Conservation (phyloP, 1,140 invertebrate species). For the Pachypsylla venusta region DNA sequence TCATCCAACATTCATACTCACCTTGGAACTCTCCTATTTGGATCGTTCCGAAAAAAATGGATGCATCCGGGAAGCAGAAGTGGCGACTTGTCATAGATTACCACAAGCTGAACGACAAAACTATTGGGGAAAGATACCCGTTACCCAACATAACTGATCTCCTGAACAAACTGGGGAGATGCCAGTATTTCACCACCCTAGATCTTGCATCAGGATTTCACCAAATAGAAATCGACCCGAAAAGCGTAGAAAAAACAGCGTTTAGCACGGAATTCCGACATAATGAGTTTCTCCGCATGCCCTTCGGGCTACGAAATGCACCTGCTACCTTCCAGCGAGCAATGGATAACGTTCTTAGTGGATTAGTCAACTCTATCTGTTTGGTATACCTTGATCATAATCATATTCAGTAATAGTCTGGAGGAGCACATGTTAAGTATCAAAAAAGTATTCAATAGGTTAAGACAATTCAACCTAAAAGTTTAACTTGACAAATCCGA, state of each 20-base stretch:
- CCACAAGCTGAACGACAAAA: conserved; percentile 22
- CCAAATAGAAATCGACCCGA: conserved; percentile 25
- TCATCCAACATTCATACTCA: conserved; percentile 12
- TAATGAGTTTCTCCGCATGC: conserved; percentile 20
- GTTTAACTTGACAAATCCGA: too few species aligned
- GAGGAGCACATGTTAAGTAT: too few species aligned
- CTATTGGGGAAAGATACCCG: conserved; percentile 30
- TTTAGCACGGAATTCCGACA: conserved; percentile 19
- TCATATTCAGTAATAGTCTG: too few species aligned
- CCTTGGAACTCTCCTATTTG: conserved; percentile 15
- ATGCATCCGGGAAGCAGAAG: neutral
- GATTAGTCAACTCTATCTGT: too few species aligned
- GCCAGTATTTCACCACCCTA: conserved; percentile 21
- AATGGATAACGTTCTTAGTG: too few species aligned
- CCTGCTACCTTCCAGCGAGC: conserved; percentile 17
- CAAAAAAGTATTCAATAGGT: too few species aligned
- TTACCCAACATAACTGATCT: conserved; percentile 33
- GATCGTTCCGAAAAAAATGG: conserved; percentile 17
- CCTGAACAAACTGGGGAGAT: conserved; percentile 30
- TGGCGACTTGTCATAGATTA: conserved; percentile 21
- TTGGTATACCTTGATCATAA: too few species aligned
- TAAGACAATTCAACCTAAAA: too few species aligned
- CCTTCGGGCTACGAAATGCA: conserved; percentile 19
- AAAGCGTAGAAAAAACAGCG: conserved; percentile 20
- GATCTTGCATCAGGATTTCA: conserved; percentile 23